These are phyloP conservation scores for Rachycentron canadum DNA, from an alignment of 2,797 vertebrate genomes.

Conservation along the genomic window DNA sequence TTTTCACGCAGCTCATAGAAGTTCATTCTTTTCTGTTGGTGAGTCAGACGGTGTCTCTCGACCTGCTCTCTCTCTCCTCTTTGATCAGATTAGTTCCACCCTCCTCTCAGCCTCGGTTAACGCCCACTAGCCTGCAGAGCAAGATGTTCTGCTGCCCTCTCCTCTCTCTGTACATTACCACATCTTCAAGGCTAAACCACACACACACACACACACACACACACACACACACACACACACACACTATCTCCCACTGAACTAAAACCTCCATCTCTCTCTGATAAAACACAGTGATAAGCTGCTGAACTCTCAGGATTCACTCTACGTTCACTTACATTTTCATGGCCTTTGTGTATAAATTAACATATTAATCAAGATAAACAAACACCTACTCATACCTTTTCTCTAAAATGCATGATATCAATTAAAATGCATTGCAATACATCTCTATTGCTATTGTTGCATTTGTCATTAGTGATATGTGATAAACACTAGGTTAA, in stretches of 20 bases:
- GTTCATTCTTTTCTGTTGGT: not conserved
- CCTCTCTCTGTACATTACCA: constrained; percentile 9
- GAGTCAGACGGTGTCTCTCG: constrained; percentile 18
- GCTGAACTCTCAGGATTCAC: not conserved
- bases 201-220: constrained; percentile 3
- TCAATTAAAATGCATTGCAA: not conserved
- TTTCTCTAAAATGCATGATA: not conserved
- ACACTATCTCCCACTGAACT: not conserved
- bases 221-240: not conserved
- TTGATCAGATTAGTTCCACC: constrained; percentile 60
- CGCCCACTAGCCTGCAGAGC: constrained; percentile 25
- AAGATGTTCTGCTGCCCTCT: constrained; percentile 59
- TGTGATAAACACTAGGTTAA: not conserved
- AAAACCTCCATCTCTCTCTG: not conserved
- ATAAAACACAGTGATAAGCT: constrained; percentile 18
- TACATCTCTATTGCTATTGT: not conserved
- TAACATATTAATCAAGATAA: constrained; percentile 9
- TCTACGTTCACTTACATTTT: not conserved
- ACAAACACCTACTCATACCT: not conserved
- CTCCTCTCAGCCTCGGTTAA: constrained; percentile 45
- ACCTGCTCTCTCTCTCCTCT: constrained; percentile 39
- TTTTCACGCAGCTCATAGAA: not conserved
- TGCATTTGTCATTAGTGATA: not conserved
- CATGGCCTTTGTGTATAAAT: constrained; percentile 12
- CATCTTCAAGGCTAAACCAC: constrained; percentile 29